Evolutionary conservation across 2,113 vertebrate genomes (phyloP).

Genomic region (Amphilophus citrinellus): DNA sequence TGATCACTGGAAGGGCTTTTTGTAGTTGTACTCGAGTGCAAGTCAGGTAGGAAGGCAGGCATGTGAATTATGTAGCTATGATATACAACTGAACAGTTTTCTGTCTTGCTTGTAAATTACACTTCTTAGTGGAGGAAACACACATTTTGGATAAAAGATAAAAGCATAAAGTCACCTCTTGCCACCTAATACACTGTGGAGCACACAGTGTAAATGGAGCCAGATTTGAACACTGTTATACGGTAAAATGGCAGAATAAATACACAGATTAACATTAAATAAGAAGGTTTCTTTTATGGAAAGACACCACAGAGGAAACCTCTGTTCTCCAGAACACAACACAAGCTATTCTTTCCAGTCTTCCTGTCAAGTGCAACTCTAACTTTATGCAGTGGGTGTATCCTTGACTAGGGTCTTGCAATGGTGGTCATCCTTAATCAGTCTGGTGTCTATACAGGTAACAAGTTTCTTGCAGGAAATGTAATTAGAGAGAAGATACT

Average conservation of each 20-base stretch:
- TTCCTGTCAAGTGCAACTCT: neutral
- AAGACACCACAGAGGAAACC: neutral
- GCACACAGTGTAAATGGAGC: neutral
- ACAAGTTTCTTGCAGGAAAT: neutral
- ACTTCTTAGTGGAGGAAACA: neutral
- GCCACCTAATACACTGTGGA: neutral
- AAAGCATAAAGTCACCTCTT: neutral
- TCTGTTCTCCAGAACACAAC: too few relatives aligned
- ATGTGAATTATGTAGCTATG: slow-evolving; percentile 28
- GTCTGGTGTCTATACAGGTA: neutral
- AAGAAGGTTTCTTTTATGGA: neutral
- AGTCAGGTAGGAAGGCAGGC: neutral
- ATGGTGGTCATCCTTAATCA: neutral
- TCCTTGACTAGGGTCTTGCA: neutral
- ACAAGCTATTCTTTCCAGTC: neutral
- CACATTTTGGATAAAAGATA: neutral
- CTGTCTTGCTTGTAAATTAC: slow-evolving; percentile 19
- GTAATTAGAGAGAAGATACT: neutral
- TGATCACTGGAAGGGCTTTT: slow-evolving; percentile 35
- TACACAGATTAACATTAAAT: neutral
- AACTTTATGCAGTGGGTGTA: neutral
- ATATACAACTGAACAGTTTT: slow-evolving; percentile 20
- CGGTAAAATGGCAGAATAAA: neutral
- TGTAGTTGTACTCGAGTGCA: neutral
- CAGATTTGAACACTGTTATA: neutral